Evolutionary conservation across 2,797 vertebrate species (phyloP), one percentile per base, ranked within the genome.

Genomic region (Danio albolineatus): DNA sequence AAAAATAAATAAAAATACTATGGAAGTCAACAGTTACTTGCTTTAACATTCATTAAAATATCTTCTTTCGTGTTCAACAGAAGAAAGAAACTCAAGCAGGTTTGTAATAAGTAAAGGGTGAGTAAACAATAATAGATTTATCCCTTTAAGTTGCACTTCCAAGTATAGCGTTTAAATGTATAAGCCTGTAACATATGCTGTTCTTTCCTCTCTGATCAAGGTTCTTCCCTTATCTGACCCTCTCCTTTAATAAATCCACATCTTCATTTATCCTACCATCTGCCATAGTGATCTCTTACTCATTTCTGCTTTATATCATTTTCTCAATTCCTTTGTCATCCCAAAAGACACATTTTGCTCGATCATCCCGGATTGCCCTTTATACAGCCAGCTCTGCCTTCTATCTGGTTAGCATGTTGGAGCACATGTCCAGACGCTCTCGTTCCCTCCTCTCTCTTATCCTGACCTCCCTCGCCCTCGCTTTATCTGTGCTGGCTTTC

Each of bases 401-500:
- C 46, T 59, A 54, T 16, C 56, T 43, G 17, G 78, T 80, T 85
- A 90, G 88, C 89, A 95, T 94, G 94, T 86, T 94, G 87, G 92
- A 94, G 74, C 61, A 78, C 43, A 86, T 95, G 92, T 93, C 94
- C 54, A 91, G 93, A 16, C 93, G 90, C 44, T 92, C 92, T 43
- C 93, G 95, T 79, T 95, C 94, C 44, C 84, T 95, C 85, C 91
- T 96, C 64, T 95, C 94, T 77, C 91, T 96, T 84, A 88, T 92
- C 48, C 87, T 96, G 84, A 95, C 93, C 88, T 87, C 92, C 62
- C 86, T 96, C 79, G 94, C 94, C 17, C 92, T 95, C 79, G 90
- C 90, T 53, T 92, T 95, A 64, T 96, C 95, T 54, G 93, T 95
- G 84, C 91, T 95, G 76, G 95, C 95, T 36, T 93, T 96, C 73